phyloP scores from a whole-genome alignment of 64 coral and sea anemone genomes.

The Cladopsammia gracilis region DNA sequence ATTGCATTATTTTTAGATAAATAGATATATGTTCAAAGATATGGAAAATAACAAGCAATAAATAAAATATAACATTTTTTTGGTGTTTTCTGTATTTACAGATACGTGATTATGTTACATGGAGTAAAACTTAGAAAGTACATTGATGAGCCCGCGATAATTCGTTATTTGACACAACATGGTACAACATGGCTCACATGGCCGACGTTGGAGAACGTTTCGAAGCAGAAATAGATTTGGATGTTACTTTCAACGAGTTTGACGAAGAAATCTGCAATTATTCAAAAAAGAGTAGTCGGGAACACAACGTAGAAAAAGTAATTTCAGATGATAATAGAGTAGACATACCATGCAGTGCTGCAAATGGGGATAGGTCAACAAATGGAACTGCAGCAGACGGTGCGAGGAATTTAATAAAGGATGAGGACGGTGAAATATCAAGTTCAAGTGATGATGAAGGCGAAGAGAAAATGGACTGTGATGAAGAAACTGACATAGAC shows the following conservation, averaged over 20 bases:
- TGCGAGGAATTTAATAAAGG: not conserved
- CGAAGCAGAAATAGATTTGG: slow-evolving; percentile 18
- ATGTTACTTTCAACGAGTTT: slow-evolving; percentile 38
- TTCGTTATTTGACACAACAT: not conserved
- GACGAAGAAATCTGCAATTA: not conserved
- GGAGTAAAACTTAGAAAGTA: not conserved
- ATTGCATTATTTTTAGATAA: too few species aligned
- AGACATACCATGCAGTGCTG: not conserved
- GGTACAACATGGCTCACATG: not conserved
- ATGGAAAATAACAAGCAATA: not conserved
- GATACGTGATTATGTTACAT: not conserved
- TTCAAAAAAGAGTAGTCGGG: not conserved
- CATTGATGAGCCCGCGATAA: slow-evolving; percentile 1
- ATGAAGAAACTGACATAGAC: not conserved
- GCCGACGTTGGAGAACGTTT: slow-evolving; percentile 2
- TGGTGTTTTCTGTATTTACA: too few species aligned
- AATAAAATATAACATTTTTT: not conserved
- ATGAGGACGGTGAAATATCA: slow-evolving; percentile 71
- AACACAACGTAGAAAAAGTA: not conserved
- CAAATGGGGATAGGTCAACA: not conserved
- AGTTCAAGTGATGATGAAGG: slow-evolving; percentile 28
- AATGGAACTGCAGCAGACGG: not conserved
- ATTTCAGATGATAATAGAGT: not conserved
- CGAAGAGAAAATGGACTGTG: slow-evolving; percentile 54
- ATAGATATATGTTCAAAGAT: too few species aligned